These are phyloP conservation scores for Macrocentrus cingulum DNA, from an alignment of 1,140 invertebrate species.

Conservation along the genomic window DNA sequence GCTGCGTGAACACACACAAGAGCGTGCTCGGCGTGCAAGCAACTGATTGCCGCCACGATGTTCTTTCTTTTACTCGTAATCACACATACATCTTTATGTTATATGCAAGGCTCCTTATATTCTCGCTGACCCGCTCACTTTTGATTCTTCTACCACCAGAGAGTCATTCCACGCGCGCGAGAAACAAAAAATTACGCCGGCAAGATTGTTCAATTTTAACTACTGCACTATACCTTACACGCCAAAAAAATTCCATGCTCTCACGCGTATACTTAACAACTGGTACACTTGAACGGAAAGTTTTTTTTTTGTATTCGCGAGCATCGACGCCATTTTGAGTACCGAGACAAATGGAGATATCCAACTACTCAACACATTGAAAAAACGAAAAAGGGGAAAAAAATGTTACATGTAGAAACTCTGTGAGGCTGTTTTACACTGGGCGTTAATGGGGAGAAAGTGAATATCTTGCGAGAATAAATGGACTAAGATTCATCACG, in stretches of 20 bases:
- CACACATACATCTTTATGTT: neutral
- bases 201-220: too few species aligned
- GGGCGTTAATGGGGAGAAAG: too few species aligned
- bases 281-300: neutral
- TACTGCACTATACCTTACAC: too few species aligned
- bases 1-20: conserved; percentile 27
- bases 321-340: conserved; percentile 16
- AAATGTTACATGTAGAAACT: neutral
- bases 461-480: too few species aligned
- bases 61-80: conserved; percentile 9
- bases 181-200: too few species aligned
- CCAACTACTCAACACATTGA: neutral
- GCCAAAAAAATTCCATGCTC: too few species aligned
- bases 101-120: too few species aligned
- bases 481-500: too few species aligned
- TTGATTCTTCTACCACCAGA: too few species aligned
- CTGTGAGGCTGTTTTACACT: too few species aligned
- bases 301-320: conserved; percentile 1
- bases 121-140: too few species aligned
- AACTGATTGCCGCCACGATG: conserved; percentile 6
- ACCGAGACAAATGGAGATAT: neutral
- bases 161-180: too few species aligned
- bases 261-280: neutral
- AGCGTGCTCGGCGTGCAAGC: conserved; percentile 13
- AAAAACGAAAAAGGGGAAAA: neutral